Percentiles rank a stretch among this genome's conserved stretches.
These are phyloP conservation scores for Herpetotheres cachinnans DNA, from an alignment of 2,113 vertebrate genomes.

Conservation along the genomic window DNA sequence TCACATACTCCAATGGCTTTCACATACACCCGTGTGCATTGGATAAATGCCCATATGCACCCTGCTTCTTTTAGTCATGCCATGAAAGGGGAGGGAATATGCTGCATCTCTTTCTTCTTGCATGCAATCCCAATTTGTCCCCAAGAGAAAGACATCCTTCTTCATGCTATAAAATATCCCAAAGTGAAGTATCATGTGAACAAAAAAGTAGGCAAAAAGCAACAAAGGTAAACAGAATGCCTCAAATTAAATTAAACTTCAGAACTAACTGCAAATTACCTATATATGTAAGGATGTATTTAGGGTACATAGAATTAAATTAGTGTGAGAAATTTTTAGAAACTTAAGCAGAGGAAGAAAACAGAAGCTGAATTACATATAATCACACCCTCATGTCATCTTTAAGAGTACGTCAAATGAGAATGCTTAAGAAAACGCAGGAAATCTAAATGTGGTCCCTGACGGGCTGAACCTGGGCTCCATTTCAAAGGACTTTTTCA, in stretches of 20 bases:
- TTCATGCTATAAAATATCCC: not conserved
- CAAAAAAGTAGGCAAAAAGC: not conserved
- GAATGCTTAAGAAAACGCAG: not conserved
- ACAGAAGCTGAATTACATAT: slow-evolving; percentile 48
- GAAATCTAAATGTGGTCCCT: slow-evolving; percentile 29
- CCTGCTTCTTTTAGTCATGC: not conserved
- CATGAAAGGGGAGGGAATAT: not conserved
- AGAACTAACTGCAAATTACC: slow-evolving; percentile 12
- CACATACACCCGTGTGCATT: not conserved
- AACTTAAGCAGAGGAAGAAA: slow-evolving; percentile 43
- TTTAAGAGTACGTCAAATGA: slow-evolving; percentile 26
- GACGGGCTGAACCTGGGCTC: not conserved
- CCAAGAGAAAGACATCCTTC: not conserved
- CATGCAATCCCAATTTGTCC: not conserved
- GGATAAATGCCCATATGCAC: not conserved
- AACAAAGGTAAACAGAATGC: not conserved
- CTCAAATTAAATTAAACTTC: slow-evolving; percentile 37
- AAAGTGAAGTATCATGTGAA: not conserved
- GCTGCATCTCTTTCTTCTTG: not conserved
- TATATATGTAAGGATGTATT: not conserved
- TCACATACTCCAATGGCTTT: not conserved
- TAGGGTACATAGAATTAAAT: slow-evolving; percentile 33
- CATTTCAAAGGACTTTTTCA: slow-evolving; percentile 41
- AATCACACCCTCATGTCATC: slow-evolving; percentile 37
- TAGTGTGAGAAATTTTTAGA: slow-evolving; percentile 43